Conservation (phyloP, 2,888 invertebrate species). For the Peribatodes rhomboidaria region DNA sequence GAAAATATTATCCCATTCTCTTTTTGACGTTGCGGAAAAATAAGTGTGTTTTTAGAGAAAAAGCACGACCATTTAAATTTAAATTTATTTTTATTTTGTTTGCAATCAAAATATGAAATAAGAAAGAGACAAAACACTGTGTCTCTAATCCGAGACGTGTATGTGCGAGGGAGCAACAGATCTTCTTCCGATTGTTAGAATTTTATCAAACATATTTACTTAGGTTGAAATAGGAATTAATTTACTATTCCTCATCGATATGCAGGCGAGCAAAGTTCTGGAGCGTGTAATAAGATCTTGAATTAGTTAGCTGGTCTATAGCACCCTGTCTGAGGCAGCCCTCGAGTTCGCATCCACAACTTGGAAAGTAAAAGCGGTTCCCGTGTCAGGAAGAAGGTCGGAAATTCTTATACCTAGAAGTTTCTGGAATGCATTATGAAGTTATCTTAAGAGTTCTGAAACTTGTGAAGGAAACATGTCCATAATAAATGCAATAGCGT, state of each 20-base stretch:
- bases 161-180: too few relatives aligned
- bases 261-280: constrained; percentile 8
- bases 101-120: too few relatives aligned
- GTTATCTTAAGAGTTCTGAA: not conserved
- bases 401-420: not conserved
- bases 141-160: too few relatives aligned
- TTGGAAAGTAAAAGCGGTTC: constrained; percentile 8
- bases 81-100: too few relatives aligned
- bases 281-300: constrained; percentile 13
- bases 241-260: constrained; percentile 17
- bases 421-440: constrained; percentile 14
- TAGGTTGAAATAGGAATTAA: too few relatives aligned
- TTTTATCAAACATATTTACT: too few relatives aligned
- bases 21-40: not conserved
- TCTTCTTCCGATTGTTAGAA: too few relatives aligned
- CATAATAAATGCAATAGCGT: not conserved
- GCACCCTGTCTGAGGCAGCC: constrained; percentile 10
- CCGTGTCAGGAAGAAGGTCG: not conserved
- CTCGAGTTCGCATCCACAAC: constrained; percentile 1
- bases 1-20: constrained; percentile 10
- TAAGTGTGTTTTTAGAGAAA: not conserved
- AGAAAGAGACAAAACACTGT: too few relatives aligned
- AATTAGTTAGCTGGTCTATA: constrained; percentile 18
- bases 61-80: not conserved
- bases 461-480: not conserved